These are phyloP conservation scores for Diprion similis DNA, from an alignment of 1,140 invertebrate species.

Conservation along the genomic window DNA sequence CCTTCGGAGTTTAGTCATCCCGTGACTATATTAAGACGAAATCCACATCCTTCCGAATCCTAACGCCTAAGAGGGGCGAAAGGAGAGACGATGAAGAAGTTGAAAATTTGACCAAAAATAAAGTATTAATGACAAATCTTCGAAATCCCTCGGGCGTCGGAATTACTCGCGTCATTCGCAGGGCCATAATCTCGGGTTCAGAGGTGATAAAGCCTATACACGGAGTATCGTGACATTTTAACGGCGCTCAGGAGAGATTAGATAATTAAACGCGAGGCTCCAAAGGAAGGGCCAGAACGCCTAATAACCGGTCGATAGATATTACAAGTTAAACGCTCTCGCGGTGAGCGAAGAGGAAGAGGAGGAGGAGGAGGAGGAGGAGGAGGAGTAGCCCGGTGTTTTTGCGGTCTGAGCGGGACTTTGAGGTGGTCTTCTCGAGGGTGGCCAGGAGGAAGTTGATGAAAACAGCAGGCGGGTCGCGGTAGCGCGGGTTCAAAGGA, in stretches of 20 bases:
- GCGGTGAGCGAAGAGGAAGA: not conserved
- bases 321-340: conserved; percentile 8
- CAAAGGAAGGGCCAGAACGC: not conserved
- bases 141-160: no score
- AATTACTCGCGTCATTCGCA: no score
- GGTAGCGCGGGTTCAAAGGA: not conserved
- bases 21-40: no score
- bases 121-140: no score
- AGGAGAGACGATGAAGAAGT: no score
- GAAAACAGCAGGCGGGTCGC: no score
- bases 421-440: no score
- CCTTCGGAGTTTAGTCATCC: not conserved
- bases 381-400: not conserved
- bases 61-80: no score
- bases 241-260: conserved; percentile 8
- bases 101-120: no score
- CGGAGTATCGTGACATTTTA: conserved; percentile 20
- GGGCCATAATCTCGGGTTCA: no score
- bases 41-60: no score
- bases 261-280: conserved; percentile 13
- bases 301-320: conserved; percentile 22
- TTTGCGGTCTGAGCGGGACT: not conserved
- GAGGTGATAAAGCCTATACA: not conserved
- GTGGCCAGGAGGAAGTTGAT: no score
- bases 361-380: not conserved